Conservation (phyloP, 2,797 vertebrate species). For the Masticophis lateralis region DNA sequence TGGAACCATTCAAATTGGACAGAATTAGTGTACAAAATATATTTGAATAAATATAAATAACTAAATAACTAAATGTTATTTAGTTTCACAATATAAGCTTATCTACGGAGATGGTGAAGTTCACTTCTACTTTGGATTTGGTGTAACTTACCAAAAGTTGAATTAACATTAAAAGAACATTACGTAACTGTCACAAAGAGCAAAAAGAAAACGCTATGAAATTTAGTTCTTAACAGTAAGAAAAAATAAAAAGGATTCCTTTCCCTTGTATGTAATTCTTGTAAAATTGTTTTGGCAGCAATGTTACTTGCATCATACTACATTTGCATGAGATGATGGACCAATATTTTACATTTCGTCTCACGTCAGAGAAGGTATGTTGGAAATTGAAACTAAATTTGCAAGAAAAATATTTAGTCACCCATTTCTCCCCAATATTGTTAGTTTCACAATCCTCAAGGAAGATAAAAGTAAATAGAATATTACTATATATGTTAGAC, state of each 20-base stretch:
- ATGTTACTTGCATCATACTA: neutral
- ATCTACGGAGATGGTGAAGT: neutral
- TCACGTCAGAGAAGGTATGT: slow-evolving; percentile 5
- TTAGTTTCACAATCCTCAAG: neutral
- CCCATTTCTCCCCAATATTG: slow-evolving; percentile 7
- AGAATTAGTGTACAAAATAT: neutral
- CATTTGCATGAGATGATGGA: neutral
- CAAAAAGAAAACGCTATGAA: neutral
- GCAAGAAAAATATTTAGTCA: neutral
- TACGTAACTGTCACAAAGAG: neutral
- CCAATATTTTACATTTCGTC: neutral
- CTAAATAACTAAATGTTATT: too few species aligned
- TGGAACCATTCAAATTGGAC: neutral
- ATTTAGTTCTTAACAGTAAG: neutral
- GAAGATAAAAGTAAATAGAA: neutral
- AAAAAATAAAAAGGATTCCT: neutral
- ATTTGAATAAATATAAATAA: neutral
- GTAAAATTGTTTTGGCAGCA: neutral
- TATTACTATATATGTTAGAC: neutral
- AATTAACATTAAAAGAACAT: neutral
- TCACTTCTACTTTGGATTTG: neutral
- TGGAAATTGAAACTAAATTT: neutral
- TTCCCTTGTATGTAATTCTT: neutral
- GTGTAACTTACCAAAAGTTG: neutral
- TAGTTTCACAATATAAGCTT: neutral